A percentile compares a stretch with the other conserved stretches of the same genome.
Conservation (phyloP, 2,113 vertebrate genomes). For the Seriola dumerili region DNA sequence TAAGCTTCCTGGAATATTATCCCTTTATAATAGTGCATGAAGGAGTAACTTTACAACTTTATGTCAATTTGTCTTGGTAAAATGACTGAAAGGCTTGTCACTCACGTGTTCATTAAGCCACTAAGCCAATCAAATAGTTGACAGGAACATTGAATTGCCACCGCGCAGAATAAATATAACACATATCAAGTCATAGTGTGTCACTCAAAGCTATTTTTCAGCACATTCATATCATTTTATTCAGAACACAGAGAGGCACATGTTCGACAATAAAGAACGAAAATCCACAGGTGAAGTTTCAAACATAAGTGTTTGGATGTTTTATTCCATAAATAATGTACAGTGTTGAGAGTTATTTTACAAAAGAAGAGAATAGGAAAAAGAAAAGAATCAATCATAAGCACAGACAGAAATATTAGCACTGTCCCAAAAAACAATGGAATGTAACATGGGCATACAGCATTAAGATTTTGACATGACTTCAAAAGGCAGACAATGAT, state of each 20-base stretch:
- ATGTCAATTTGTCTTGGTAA: neutral
- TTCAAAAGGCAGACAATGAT: slow-evolving; percentile 77
- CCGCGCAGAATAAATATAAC: neutral
- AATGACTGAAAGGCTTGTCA: neutral
- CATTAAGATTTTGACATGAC: slow-evolving; percentile 70
- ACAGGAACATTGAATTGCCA: slow-evolving; percentile 26
- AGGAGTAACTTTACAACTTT: neutral
- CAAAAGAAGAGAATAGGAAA: slow-evolving; percentile 72
- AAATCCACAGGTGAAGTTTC: slow-evolving; percentile 83
- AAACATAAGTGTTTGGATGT: slow-evolving; percentile 82
- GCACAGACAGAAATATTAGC: slow-evolving; percentile 76
- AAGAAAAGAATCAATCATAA: slow-evolving; percentile 69
- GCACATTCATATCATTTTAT: slow-evolving; percentile 47
- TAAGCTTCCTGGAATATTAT: neutral
- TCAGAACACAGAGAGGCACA: slow-evolving; percentile 56
- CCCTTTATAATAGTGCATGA: slow-evolving; percentile 1
- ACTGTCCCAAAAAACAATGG: slow-evolving; percentile 76
- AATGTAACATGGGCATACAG: slow-evolving; percentile 78
- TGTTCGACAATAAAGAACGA: slow-evolving; percentile 79
- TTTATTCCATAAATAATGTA: slow-evolving; percentile 86
- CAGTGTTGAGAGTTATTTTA: slow-evolving; percentile 74
- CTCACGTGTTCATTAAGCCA: neutral
- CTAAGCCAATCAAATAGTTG: slow-evolving; percentile 15
- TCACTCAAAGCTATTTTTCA: neutral
- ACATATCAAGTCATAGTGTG: neutral